A percentile compares a stretch with the other conserved stretches of the same genome.
These are phyloP conservation scores for Mustela nigripes DNA, from an alignment of 2,113 vertebrate genomes.

Conservation along the genomic window DNA sequence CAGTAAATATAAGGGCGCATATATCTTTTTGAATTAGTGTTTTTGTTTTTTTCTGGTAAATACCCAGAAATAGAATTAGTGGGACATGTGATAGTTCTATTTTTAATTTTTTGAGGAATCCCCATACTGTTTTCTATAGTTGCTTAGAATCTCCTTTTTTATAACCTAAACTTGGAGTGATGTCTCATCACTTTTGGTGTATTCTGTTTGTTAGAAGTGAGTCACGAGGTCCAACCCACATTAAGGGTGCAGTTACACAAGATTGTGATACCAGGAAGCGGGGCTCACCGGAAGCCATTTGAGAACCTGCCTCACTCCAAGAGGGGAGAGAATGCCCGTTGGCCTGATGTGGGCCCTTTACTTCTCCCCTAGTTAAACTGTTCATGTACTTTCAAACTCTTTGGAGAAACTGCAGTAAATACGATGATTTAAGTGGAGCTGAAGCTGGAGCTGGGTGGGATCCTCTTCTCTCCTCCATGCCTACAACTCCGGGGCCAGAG, in stretches of 20 bases:
- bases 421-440: not conserved
- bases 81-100: not conserved
- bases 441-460: not conserved
- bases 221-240: not conserved
- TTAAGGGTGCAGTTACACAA: not conserved
- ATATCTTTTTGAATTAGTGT: not conserved
- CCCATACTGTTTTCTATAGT: not conserved
- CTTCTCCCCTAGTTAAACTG: not conserved
- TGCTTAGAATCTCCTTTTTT: not conserved
- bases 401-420: not conserved
- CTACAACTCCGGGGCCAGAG: not conserved
- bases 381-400: not conserved
- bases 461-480: not conserved
- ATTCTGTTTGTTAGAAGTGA: not conserved
- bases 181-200: not conserved
- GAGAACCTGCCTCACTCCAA: too few relatives aligned
- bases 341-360: not conserved
- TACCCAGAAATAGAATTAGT: not conserved
- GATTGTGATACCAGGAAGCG: accelerated
- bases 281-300: not conserved
- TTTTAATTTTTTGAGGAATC: not conserved
- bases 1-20: not conserved
- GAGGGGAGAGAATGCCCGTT: not conserved
- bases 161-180: not conserved
- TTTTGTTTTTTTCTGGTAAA: not conserved